Conservation (phyloP, 2,888 invertebrate genomes). For the Leptogaster cylindrica region DNA sequence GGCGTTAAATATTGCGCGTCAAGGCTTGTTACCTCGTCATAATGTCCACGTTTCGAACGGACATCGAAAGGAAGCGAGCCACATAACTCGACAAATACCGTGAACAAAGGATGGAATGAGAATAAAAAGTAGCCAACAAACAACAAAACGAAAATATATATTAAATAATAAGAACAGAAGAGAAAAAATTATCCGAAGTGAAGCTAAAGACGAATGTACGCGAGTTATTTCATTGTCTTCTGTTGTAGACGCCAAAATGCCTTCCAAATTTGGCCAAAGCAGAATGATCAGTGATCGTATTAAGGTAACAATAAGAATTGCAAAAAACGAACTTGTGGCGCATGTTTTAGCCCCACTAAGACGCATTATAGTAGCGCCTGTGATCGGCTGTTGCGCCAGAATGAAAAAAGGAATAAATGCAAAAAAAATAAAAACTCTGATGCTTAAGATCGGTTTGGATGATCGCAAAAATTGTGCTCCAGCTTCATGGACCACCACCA, state of each 20-base stretch:
- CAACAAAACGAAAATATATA: no score
- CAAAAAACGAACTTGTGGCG: constrained; percentile 22
- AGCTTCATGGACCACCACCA: constrained; percentile 31
- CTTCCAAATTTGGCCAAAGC: constrained; percentile 44
- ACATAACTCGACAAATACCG: constrained; percentile 23
- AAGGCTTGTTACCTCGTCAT: constrained; percentile 53
- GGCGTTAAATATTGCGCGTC: constrained; percentile 58
- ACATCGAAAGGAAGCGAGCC: constrained; percentile 22
- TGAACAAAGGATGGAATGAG: no score
- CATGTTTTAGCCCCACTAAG: constrained; percentile 26
- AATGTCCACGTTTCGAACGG: constrained; percentile 31
- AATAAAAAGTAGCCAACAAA: no score
- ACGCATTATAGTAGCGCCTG: constrained; percentile 45
- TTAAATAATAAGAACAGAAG: no score
- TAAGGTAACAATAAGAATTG: constrained; percentile 43
- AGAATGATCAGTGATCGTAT: constrained; percentile 45
- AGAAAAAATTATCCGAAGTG: constrained; percentile 4
- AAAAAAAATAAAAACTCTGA: no score
- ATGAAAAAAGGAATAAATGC: background rate
- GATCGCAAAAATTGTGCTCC: no score
- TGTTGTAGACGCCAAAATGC: constrained; percentile 42
- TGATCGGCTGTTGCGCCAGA: background rate
- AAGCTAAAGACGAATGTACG: constrained; percentile 16
- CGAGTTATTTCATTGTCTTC: constrained; percentile 38
- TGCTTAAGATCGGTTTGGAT: no score